A percentile compares a stretch with the other conserved stretches of the same genome.
Evolutionary conservation across 2,113 vertebrate species (phyloP).

Genomic region (Macaca nemestrina): DNA sequence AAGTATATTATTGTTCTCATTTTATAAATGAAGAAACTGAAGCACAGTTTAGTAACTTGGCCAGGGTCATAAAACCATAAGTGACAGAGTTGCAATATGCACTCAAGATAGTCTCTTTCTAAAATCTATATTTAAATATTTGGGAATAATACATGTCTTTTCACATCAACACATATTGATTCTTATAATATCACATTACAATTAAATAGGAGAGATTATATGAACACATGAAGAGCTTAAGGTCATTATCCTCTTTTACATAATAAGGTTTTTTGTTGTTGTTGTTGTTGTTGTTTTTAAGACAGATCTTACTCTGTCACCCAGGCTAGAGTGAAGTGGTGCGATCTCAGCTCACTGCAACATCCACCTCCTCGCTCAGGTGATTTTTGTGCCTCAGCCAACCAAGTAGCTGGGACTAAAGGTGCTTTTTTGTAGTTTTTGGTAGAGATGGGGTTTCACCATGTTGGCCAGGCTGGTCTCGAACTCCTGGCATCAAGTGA

Average conservation of each 20-base stretch:
- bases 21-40: not conserved
- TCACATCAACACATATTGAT: not conserved
- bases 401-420: too few species aligned
- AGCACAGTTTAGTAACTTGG: not conserved
- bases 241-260: not conserved
- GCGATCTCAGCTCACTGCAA: too few species aligned
- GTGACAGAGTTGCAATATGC: not conserved
- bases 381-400: too few species aligned
- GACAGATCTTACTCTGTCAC: too few species aligned
- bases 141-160: not conserved
- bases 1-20: not conserved
- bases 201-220: not conserved
- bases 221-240: not conserved
- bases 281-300: too few species aligned
- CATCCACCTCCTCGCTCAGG: too few species aligned
- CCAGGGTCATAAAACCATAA: not conserved
- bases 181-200: not conserved
- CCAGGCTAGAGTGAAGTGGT: too few species aligned
- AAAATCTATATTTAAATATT: not conserved
- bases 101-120: not conserved
- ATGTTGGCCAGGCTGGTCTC: too few species aligned
- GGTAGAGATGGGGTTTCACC: too few species aligned
- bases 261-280: not conserved
- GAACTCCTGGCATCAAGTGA: too few species aligned
- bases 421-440: too few species aligned